These are phyloP conservation scores for Mongoloraphidia duomilia DNA, from an alignment of 2,888 invertebrate species.

Conservation along the genomic window DNA sequence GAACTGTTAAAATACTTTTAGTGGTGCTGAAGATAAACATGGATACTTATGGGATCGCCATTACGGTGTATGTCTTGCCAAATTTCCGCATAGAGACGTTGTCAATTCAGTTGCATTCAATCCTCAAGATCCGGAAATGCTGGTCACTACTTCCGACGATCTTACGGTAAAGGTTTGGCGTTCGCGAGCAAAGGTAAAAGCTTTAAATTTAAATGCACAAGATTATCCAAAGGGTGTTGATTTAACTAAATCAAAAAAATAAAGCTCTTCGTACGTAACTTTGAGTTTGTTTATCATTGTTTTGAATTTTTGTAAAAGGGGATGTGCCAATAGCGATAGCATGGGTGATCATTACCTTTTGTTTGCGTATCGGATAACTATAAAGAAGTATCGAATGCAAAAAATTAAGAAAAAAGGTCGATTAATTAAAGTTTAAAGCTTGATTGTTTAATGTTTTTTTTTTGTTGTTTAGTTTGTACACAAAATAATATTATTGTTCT, in stretches of 20 bases:
- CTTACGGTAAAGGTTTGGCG: constrained; percentile 51
- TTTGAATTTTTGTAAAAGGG: too few species aligned
- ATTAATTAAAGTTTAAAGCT: too few species aligned
- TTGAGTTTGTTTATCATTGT: too few species aligned
- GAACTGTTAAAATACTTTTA: constrained; percentile 25
- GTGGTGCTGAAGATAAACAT: constrained; percentile 71
- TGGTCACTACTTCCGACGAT: constrained; percentile 74
- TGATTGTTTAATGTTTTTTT: too few species aligned
- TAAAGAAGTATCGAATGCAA: too few species aligned
- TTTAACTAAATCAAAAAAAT: constrained; percentile 5
- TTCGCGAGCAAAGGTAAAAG: constrained; percentile 32
- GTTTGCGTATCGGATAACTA: too few species aligned
- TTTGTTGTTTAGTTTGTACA: too few species aligned
- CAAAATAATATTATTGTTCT: too few species aligned
- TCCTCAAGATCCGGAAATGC: constrained; percentile 63
- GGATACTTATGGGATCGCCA: constrained; percentile 78
- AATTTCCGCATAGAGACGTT: constrained; percentile 62
- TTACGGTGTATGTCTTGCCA: constrained; percentile 61
- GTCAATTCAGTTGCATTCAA: constrained; percentile 79
- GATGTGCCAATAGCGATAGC: too few species aligned
- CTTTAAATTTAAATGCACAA: constrained; percentile 30
- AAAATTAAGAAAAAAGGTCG: too few species aligned
- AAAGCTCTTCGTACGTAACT: too few species aligned
- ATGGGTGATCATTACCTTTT: too few species aligned
- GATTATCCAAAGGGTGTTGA: constrained; percentile 31